phyloP scores from a whole-genome alignment of 2,797 vertebrate species.

The Crax fasciolata region DNA sequence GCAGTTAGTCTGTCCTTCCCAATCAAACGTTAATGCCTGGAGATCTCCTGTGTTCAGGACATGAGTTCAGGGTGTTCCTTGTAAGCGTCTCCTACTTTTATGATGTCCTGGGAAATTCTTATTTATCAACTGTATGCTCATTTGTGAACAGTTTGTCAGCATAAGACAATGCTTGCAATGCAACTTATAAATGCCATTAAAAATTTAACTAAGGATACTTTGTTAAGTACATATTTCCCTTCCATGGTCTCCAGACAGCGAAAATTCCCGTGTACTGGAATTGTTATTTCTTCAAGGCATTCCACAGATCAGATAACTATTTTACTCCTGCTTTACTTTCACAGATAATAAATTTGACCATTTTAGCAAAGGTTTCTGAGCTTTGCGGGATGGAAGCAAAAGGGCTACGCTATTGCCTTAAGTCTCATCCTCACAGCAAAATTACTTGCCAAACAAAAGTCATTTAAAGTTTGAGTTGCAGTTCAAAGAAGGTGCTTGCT shows the following conservation, averaged over 20 bases:
- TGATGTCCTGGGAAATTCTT: not conserved
- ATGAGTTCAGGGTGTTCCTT: not conserved
- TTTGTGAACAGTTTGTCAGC: not conserved
- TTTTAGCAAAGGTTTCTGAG: not conserved
- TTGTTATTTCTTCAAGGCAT: not conserved
- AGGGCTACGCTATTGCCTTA: not conserved
- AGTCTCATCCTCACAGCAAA: not conserved
- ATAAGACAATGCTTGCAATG: not conserved
- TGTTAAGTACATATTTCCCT: not conserved
- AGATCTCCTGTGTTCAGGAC: not conserved
- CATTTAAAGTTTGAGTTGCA: conserved; percentile 11
- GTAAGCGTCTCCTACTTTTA: not conserved
- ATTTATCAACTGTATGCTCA: not conserved
- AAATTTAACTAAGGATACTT: not conserved
- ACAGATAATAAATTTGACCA: not conserved
- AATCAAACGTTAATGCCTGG: not conserved
- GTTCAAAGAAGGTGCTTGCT: not conserved
- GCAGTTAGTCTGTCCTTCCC: not conserved
- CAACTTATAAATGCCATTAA: not conserved
- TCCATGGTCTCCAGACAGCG: not conserved
- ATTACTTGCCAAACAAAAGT: not conserved
- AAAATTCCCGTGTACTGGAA: not conserved
- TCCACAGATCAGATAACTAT: not conserved
- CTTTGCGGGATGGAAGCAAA: not conserved
- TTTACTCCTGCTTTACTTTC: not conserved